phyloP scores from a whole-genome alignment of 1,140 invertebrate genomes.

The Drosophila sechellia region DNA sequence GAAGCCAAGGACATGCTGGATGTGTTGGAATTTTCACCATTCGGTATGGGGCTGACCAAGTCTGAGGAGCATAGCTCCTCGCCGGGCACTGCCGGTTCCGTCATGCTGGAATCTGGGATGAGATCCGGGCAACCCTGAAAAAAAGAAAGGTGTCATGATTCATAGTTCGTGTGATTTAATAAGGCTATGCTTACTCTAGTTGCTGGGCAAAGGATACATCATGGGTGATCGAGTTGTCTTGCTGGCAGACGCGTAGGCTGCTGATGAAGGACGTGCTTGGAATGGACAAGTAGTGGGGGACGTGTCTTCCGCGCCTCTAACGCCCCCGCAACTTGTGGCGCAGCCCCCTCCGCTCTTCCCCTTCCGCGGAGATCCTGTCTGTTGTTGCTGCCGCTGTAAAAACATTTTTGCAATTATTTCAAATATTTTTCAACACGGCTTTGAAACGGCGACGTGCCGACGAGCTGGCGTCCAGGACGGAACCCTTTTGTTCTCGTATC shows the following conservation, averaged over 20 bases:
- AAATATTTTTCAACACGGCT: slow-evolving; percentile 82
- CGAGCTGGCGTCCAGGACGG: slow-evolving; percentile 59
- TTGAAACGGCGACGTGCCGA: slow-evolving; percentile 75
- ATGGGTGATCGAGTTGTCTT: not conserved
- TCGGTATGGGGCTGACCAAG: not conserved
- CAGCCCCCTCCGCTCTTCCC: not conserved
- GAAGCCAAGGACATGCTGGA: not conserved
- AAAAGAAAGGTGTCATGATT: not conserved
- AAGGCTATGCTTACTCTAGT: not conserved
- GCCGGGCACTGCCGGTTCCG: not conserved
- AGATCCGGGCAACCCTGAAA: not conserved
- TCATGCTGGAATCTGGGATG: not conserved
- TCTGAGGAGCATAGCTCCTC: not conserved
- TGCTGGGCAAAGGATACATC: not conserved
- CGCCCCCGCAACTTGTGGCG: not conserved
- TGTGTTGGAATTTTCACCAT: not conserved
- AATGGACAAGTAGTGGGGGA: not conserved
- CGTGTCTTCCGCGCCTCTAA: not conserved
- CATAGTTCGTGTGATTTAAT: not conserved
- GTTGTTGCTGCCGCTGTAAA: slow-evolving; percentile 4
- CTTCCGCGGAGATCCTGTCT: not conserved
- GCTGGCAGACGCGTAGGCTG: not conserved
- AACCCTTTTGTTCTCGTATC: slow-evolving; percentile 58
- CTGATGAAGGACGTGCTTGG: slow-evolving; percentile 1
- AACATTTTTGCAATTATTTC: slow-evolving; percentile 82